Conservation (phyloP, 2,113 vertebrate species). For the Hippocampus abdominalis region DNA sequence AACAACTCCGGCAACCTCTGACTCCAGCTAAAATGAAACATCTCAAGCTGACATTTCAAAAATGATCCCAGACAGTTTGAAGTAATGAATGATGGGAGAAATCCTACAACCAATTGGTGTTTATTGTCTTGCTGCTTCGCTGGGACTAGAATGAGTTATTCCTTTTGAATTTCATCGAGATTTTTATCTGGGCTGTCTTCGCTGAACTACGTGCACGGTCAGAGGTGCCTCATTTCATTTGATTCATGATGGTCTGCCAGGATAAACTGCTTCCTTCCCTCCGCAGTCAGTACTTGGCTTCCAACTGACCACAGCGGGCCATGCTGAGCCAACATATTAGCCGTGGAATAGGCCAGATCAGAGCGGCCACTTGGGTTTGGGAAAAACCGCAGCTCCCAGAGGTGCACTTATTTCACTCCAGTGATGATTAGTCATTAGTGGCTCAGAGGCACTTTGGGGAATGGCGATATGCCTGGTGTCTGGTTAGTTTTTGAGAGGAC, state of each 20-base stretch:
- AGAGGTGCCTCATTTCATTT: slow-evolving; percentile 24
- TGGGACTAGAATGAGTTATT: slow-evolving; percentile 5
- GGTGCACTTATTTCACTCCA: slow-evolving; percentile 42
- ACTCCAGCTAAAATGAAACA: background rate
- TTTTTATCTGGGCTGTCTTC: background rate
- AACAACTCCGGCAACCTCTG: background rate
- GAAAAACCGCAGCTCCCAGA: slow-evolving; percentile 61
- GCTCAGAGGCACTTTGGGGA: slow-evolving; percentile 1
- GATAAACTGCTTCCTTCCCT: slow-evolving; percentile 44
- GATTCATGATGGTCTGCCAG: slow-evolving; percentile 36
- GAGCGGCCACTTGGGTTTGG: slow-evolving; percentile 43
- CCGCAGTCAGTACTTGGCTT: slow-evolving; percentile 22
- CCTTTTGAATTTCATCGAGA: slow-evolving; percentile 4
- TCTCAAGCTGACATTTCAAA: background rate
- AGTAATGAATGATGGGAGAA: background rate
- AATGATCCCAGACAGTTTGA: background rate
- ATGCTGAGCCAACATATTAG: slow-evolving; percentile 50
- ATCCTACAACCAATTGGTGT: background rate
- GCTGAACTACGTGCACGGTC: background rate
- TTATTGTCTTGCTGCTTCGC: background rate
- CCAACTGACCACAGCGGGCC: slow-evolving; percentile 40
- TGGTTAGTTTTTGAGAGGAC: slow-evolving; percentile 42
- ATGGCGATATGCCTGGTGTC: slow-evolving; percentile 7
- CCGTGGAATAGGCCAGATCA: slow-evolving; percentile 50
- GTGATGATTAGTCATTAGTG: slow-evolving; percentile 45